Evolutionary conservation across 2,797 vertebrate species (phyloP).

Genomic region (Lepidocolaptes lacrymiger): DNA sequence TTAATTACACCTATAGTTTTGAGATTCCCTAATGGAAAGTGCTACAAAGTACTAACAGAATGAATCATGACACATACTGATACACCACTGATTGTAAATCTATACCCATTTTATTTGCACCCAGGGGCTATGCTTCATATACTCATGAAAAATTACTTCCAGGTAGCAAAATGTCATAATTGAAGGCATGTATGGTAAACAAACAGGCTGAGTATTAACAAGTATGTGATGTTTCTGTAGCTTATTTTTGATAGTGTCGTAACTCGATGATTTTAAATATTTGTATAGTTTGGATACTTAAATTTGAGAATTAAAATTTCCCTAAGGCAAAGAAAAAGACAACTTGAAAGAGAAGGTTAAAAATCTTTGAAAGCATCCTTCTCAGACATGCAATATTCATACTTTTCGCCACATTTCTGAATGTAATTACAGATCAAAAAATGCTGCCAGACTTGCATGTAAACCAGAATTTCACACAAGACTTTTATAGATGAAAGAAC

Average conservation of each 20-base stretch:
- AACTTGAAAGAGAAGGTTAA: background rate
- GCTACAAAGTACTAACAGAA: slow-evolving; percentile 26
- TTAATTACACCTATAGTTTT: slow-evolving; percentile 26
- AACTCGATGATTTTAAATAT: background rate
- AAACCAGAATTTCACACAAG: background rate
- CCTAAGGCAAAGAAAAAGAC: background rate
- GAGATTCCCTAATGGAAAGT: slow-evolving; percentile 15
- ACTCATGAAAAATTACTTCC: slow-evolving; percentile 16
- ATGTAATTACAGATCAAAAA: background rate
- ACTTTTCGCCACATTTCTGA: background rate
- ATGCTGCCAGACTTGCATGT: background rate
- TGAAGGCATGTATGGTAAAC: background rate
- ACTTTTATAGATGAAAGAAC: background rate
- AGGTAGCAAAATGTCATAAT: background rate
- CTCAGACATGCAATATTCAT: background rate
- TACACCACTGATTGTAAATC: slow-evolving; percentile 28
- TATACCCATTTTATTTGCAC: slow-evolving; percentile 9
- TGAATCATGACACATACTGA: slow-evolving; percentile 42
- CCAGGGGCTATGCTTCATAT: background rate
- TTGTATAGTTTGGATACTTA: background rate
- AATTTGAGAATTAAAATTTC: background rate
- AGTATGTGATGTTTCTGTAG: background rate
- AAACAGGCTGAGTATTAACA: background rate
- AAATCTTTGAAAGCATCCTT: background rate
- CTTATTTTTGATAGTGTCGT: background rate